These are phyloP conservation scores for Didymodactylos carnosus DNA, from an alignment of 2,888 invertebrate genomes.

Conservation along the genomic window DNA sequence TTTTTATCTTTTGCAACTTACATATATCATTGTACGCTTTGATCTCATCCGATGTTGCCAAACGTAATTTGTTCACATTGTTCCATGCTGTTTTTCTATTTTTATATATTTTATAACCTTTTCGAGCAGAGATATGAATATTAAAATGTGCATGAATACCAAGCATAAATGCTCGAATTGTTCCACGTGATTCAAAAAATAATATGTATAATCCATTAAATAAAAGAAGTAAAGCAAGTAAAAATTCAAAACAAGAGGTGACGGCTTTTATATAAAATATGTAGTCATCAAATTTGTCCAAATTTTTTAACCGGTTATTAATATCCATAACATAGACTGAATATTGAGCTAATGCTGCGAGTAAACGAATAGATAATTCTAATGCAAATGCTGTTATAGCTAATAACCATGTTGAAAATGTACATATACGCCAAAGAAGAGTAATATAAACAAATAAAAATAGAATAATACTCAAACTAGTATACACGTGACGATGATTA, in stretches of 20 bases:
- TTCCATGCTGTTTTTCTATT: constrained; percentile 54
- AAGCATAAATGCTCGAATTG: constrained; percentile 81
- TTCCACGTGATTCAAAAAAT: constrained; percentile 76
- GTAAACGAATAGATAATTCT: constrained; percentile 70
- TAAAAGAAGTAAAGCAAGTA: constrained; percentile 74
- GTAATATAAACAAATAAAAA: background rate
- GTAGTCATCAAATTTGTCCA: constrained; percentile 69
- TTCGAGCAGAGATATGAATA: constrained; percentile 66
- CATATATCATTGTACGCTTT: background rate
- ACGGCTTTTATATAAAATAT: constrained; percentile 70
- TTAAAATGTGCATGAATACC: constrained; percentile 91
- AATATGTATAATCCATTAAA: constrained; percentile 82
- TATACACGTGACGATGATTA: background rate
- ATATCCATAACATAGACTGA: constrained; percentile 64
- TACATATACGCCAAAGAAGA: constrained; percentile 57
- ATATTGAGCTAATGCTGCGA: constrained; percentile 69
- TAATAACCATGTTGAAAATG: constrained; percentile 68
- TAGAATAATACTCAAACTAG: background rate
- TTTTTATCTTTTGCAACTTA: background rate
- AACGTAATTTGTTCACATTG: background rate
- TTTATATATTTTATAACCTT: constrained; percentile 76
- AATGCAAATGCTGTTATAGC: constrained; percentile 79
- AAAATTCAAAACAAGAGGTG: constrained; percentile 77
- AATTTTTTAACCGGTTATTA: constrained; percentile 35
- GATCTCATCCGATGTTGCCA: background rate